Evolutionary conservation across 1,140 invertebrate species (phyloP).

Genomic region (Sipha flava): DNA sequence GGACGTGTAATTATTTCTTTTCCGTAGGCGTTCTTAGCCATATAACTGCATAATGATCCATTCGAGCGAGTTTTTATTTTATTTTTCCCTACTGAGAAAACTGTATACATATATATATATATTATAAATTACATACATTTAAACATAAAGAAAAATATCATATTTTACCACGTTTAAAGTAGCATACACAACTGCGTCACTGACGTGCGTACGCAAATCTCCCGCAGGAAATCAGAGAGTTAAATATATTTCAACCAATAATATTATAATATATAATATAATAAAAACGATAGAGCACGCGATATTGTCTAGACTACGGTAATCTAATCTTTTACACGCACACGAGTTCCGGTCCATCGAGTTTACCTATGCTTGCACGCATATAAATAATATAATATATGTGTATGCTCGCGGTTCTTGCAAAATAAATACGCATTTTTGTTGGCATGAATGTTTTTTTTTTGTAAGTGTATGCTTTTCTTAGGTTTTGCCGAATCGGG

Average conservation of each 20-base stretch:
- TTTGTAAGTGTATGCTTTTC: not conserved
- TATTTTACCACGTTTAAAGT: slow-evolving; percentile 9
- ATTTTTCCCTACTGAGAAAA: not conserved
- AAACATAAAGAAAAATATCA: not conserved
- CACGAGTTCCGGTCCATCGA: not conserved
- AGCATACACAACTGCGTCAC: not conserved
- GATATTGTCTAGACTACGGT: not conserved
- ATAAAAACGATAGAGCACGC: slow-evolving; percentile 10
- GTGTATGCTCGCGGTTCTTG: not conserved
- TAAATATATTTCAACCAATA: not conserved
- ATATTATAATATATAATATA: not conserved
- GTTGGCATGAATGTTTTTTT: not conserved
- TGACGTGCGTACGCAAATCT: not conserved
- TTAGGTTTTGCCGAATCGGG: not conserved
- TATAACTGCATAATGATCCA: slow-evolving; percentile 7
- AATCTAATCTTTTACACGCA: not conserved
- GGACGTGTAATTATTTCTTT: slow-evolving; percentile 26
- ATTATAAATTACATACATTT: not conserved
- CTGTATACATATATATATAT: not conserved
- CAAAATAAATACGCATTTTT: not conserved
- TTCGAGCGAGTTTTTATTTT: slow-evolving; percentile 7
- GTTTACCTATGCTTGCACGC: not conserved
- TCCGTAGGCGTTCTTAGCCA: slow-evolving; percentile 15
- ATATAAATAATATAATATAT: not conserved
- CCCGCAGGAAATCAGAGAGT: not conserved